phyloP scores from a whole-genome alignment of 2,888 invertebrate species.

The Clepsis dumicolana region DNA sequence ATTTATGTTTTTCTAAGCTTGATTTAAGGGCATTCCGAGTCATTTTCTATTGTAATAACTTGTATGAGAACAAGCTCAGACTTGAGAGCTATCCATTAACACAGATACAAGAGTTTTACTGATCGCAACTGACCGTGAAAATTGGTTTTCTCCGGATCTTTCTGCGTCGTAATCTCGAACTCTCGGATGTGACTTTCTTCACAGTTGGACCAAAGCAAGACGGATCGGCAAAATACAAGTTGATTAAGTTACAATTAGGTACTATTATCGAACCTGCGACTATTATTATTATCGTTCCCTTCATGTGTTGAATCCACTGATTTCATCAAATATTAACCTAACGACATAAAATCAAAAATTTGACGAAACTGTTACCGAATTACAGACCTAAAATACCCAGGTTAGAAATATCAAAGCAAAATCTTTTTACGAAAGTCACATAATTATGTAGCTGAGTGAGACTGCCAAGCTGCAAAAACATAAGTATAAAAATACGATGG shows the following conservation, averaged over 20 bases:
- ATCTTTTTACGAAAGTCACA: no score
- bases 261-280: not conserved
- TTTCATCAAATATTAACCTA: no score
- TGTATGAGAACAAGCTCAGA: not conserved
- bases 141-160: constrained; percentile 64
- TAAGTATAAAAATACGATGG: not conserved
- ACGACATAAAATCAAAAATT: no score
- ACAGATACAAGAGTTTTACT: constrained; percentile 6
- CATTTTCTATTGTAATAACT: no score
- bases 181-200: constrained; percentile 60
- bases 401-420: no score
- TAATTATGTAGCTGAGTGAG: no score
- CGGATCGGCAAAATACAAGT: constrained; percentile 51
- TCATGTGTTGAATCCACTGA: no score
- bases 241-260: constrained; percentile 13
- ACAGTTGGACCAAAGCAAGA: constrained; percentile 50
- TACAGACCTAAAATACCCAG: no score
- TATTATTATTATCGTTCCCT: not conserved
- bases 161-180: constrained; percentile 34
- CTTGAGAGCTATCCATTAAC: not conserved
- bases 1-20: no score
- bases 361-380: no score
- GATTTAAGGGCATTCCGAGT: no score
- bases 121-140: constrained; percentile 64
- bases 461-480: not conserved